These are phyloP conservation scores for Capromys pilorides DNA, from an alignment of 2,797 vertebrate genomes.

Conservation along the genomic window DNA sequence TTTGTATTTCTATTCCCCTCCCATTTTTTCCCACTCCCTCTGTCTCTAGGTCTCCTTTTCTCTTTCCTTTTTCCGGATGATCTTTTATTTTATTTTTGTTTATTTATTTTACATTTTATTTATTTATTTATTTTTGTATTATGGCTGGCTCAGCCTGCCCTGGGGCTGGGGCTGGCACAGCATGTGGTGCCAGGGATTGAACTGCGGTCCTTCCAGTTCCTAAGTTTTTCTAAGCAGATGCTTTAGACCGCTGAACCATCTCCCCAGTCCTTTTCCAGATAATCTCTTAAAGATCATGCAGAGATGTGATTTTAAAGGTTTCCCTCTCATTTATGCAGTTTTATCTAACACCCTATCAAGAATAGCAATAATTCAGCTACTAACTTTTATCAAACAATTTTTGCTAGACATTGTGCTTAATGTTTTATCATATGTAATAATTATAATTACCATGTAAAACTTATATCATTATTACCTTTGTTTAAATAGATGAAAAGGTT, in stretches of 20 bases:
- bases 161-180: no score
- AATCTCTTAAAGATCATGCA: background rate
- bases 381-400: background rate
- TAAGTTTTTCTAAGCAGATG: no score
- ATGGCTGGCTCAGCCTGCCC: no score
- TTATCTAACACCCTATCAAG: background rate
- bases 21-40: background rate
- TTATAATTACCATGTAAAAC: background rate
- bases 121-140: no score
- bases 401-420: background rate
- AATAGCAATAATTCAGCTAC: background rate
- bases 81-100: background rate
- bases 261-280: background rate
- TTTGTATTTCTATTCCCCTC: background rate
- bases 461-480: background rate
- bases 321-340: background rate
- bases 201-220: no score
- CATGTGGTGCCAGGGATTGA: no score
- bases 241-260: no score
- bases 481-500: background rate
- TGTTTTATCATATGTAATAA: background rate
- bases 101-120: no score
- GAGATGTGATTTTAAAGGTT: background rate
- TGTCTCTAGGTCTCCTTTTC: background rate
- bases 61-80: background rate